These are phyloP conservation scores for Macquaria ambigua DNA, from an alignment of 2,113 vertebrate genomes.

Conservation along the genomic window DNA sequence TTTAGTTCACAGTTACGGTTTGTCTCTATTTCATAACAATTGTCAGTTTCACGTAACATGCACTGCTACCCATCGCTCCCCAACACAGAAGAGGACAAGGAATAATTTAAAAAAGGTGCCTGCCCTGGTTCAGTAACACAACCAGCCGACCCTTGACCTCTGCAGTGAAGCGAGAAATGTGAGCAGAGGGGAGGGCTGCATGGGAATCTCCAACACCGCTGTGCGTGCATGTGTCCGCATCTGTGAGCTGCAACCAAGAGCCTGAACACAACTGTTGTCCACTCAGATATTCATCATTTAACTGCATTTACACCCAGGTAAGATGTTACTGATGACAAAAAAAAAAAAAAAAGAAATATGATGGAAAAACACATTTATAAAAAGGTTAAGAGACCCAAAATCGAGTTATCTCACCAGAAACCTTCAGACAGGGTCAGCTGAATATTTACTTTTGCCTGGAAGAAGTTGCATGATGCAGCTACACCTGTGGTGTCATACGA, in stretches of 20 bases:
- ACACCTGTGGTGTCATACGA: slow-evolving; percentile 32
- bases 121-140: slow-evolving; percentile 38
- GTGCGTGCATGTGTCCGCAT: not conserved
- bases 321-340: not conserved
- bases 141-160: slow-evolving; percentile 56
- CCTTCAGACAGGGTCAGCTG: not conserved
- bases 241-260: not conserved
- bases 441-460: slow-evolving; percentile 11
- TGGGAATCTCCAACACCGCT: not conserved
- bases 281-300: not conserved
- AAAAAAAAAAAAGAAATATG: not conserved
- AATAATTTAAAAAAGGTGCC: slow-evolving; percentile 34
- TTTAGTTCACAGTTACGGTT: not conserved
- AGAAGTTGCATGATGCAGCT: slow-evolving; percentile 4
- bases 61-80: not conserved
- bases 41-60: not conserved
- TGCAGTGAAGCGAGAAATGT: slow-evolving; percentile 58
- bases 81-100: not conserved
- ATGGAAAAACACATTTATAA: not conserved
- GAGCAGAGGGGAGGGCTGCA: slow-evolving; percentile 42
- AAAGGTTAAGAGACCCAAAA: not conserved
- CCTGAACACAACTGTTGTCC: not conserved
- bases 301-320: not conserved
- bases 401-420: not conserved
- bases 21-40: slow-evolving; percentile 1